These are phyloP conservation scores for Podarcis siculus DNA, from an alignment of 2,797 vertebrate species.

Conservation along the genomic window DNA sequence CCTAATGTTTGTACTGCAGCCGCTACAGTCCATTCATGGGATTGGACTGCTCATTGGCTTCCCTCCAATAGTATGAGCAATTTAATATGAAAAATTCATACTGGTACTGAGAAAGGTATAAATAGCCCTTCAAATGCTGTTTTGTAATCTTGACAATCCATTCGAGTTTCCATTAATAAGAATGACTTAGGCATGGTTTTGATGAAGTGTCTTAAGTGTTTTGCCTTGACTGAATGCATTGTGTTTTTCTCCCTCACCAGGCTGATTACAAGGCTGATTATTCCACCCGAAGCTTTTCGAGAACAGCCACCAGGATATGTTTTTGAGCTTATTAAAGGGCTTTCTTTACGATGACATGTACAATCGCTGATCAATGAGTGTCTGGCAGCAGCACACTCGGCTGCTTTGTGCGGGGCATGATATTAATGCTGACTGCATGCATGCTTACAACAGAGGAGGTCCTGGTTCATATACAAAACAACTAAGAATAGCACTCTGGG, in stretches of 20 bases:
- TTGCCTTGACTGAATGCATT: conserved; percentile 47
- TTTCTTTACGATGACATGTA: conserved; percentile 68
- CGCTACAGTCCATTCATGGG: not conserved
- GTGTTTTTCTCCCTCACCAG: conserved; percentile 42
- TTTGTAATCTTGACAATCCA: conserved; percentile 20
- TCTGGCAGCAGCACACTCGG: conserved; percentile 62
- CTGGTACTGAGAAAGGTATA: not conserved
- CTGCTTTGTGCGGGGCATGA: conserved; percentile 62
- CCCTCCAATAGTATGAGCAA: not conserved
- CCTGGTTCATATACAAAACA: conserved; percentile 49
- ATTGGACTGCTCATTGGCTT: not conserved
- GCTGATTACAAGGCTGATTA: conserved; percentile 61
- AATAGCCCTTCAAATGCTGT: conserved; percentile 13
- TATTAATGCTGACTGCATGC: conserved; percentile 66
- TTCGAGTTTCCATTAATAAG: conserved; percentile 28
- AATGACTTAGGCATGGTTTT: conserved; percentile 47
- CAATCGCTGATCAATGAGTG: conserved; percentile 65
- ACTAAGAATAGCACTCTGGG: conserved; percentile 57
- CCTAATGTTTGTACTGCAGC: not conserved
- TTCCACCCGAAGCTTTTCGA: conserved; percentile 68
- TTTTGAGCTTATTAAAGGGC: conserved; percentile 73
- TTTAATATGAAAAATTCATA: not conserved
- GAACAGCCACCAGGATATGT: conserved; percentile 65
- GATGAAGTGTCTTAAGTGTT: conserved; percentile 53
- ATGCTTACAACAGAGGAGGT: conserved; percentile 56